These are phyloP conservation scores for Cercocebus atys DNA, from an alignment of 2,113 vertebrate genomes.

Conservation along the genomic window DNA sequence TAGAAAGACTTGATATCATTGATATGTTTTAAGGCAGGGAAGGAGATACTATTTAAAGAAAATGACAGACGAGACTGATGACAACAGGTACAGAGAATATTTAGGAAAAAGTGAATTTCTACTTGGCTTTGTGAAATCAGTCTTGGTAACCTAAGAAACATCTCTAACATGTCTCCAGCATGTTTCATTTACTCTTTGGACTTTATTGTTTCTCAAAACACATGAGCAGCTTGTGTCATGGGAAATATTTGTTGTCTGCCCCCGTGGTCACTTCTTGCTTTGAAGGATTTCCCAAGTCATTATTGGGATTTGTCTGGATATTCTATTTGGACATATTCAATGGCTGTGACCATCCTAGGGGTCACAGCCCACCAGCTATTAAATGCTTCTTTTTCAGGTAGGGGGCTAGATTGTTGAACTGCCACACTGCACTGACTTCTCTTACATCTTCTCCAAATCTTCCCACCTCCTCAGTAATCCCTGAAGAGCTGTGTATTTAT, in stretches of 20 bases:
- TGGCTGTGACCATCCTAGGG: background rate
- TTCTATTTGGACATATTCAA: background rate
- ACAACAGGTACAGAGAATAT: background rate
- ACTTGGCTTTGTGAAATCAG: background rate
- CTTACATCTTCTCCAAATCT: background rate
- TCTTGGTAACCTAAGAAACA: background rate
- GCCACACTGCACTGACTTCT: background rate
- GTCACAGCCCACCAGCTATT: background rate
- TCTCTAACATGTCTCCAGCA: background rate
- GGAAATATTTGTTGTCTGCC: background rate
- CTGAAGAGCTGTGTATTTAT: background rate
- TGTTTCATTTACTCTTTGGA: background rate
- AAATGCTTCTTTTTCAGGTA: background rate
- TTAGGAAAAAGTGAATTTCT: background rate
- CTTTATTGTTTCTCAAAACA: background rate
- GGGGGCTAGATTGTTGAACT: background rate
- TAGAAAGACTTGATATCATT: background rate
- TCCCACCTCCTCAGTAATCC: background rate
- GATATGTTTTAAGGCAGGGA: background rate
- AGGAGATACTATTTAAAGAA: background rate
- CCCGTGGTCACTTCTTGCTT: background rate
- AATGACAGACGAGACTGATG: background rate
- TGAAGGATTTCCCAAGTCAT: background rate
- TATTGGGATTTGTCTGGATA: background rate
- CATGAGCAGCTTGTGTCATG: background rate